Percentiles rank a stretch among this genome's conserved stretches.
Evolutionary conservation across 2,113 vertebrate genomes (phyloP).

Genomic region (Corynorhinus townsendii): DNA sequence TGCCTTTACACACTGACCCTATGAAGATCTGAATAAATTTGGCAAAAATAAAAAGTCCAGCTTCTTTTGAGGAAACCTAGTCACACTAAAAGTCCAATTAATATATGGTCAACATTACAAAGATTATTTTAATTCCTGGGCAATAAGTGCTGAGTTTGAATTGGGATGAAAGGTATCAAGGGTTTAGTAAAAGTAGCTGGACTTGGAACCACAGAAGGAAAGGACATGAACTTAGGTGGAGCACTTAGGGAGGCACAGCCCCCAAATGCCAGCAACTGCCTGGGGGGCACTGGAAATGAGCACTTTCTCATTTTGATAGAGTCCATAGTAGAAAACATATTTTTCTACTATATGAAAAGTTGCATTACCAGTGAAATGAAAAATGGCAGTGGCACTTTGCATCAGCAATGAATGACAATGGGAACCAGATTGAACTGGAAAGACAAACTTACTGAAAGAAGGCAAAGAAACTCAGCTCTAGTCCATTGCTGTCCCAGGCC

Average conservation of each 20-base stretch:
- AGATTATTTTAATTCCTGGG: not conserved
- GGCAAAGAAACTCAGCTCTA: not conserved
- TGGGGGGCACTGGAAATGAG: not conserved
- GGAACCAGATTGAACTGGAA: not conserved
- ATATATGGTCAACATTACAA: not conserved
- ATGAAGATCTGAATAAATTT: not conserved
- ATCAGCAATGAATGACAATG: not conserved
- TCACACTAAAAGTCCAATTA: not conserved
- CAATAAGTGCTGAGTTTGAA: not conserved
- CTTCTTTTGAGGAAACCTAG: not conserved
- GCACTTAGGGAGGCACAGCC: not conserved
- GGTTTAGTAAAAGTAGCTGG: not conserved
- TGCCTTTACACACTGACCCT: not conserved
- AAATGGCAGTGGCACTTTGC: not conserved
- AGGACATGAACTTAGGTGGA: not conserved
- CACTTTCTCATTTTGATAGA: not conserved
- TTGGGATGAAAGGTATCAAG: not conserved
- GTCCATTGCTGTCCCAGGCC: not conserved
- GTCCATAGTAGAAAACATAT: not conserved
- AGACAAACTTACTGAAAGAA: not conserved
- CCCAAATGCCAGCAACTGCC: fast-evolving
- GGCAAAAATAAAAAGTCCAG: not conserved
- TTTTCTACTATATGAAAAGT: not conserved
- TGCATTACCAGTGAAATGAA: not conserved
- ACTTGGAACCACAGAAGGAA: not conserved